Evolutionary conservation across 1,140 invertebrate genomes (phyloP).

Genomic region (Drosophila nebulosa): DNA sequence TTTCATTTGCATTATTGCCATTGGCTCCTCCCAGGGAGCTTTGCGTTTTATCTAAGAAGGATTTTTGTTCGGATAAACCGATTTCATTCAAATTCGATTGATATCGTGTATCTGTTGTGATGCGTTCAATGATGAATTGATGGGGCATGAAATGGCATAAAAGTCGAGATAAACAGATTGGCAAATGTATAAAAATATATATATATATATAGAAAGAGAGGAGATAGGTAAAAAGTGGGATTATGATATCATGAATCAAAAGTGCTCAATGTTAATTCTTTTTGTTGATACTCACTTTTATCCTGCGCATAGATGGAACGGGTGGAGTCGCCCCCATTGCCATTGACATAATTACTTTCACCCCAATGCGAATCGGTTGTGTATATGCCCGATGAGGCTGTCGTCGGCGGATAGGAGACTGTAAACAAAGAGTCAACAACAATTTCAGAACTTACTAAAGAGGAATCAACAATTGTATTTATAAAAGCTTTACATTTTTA

Average conservation of each 20-base stretch:
- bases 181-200: not conserved
- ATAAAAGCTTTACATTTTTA: conserved; percentile 11
- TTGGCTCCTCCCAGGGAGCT: conserved; percentile 68
- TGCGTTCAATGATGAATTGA: conserved; percentile 26
- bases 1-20: conserved; percentile 65
- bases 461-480: not conserved
- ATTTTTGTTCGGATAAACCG: conserved; percentile 87
- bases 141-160: conserved; percentile 41
- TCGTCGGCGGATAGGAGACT: conserved; percentile 76
- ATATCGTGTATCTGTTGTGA: conserved; percentile 84
- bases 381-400: conserved; percentile 53
- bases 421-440: not conserved
- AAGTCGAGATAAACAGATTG: conserved; percentile 42
- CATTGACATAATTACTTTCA: conserved; percentile 36
- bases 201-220: not conserved
- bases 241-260: not conserved
- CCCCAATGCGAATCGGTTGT: conserved; percentile 66
- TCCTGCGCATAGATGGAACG: conserved; percentile 58
- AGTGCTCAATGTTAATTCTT: not conserved
- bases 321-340: conserved; percentile 48
- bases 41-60: conserved; percentile 81
- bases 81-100: conserved; percentile 87
- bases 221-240: conserved; percentile 10
- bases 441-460: not conserved
- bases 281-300: conserved; percentile 61